These are phyloP conservation scores for Cyprinodon variegatus DNA, from an alignment of 2,113 vertebrate species.

Conservation along the genomic window DNA sequence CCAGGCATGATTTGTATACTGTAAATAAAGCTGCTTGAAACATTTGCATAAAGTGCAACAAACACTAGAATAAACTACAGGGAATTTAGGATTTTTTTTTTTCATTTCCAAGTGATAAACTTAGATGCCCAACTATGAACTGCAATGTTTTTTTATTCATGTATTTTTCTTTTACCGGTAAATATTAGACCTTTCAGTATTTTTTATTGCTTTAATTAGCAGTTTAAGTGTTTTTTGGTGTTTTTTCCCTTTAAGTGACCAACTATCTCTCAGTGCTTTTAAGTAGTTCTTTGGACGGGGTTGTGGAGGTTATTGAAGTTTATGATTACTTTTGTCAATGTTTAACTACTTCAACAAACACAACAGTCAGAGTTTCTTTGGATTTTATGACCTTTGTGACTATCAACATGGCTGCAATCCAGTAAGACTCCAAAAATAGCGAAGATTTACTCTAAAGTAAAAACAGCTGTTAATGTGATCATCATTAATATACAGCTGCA, in stretches of 20 bases:
- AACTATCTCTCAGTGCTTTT: neutral
- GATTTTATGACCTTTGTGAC: neutral
- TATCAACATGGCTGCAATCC: neutral
- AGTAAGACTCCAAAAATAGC: conserved; percentile 13
- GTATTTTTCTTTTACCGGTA: neutral
- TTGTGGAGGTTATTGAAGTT: conserved; percentile 6
- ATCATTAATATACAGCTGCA: too few species aligned
- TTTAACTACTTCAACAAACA: neutral
- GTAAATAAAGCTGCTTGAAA: neutral
- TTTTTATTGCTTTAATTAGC: neutral
- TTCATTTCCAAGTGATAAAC: neutral
- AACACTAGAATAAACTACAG: neutral
- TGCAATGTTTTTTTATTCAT: neutral
- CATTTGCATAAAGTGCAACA: neutral
- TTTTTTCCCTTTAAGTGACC: neutral
- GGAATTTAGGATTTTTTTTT: neutral
- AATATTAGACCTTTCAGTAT: neutral
- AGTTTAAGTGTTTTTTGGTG: neutral
- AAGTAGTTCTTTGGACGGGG: neutral
- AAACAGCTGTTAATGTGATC: neutral
- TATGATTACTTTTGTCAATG: neutral
- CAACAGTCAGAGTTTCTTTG: neutral
- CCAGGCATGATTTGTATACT: neutral
- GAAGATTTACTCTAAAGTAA: conserved; percentile 7
- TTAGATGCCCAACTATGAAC: neutral